These are phyloP conservation scores for Ephialtes manifestator DNA, from an alignment of 2,888 invertebrate genomes.

Conservation along the genomic window DNA sequence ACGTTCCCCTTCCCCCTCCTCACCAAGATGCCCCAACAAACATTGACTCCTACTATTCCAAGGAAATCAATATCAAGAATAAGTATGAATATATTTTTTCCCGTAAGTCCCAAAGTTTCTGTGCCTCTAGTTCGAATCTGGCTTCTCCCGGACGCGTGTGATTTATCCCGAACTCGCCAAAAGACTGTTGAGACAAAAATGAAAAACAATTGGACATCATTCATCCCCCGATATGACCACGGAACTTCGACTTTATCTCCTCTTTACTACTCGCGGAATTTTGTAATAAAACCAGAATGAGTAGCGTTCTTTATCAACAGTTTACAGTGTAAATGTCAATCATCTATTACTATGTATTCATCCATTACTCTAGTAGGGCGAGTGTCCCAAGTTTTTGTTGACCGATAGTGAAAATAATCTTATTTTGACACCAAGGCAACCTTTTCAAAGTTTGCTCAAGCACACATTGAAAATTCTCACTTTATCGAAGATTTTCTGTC, in stretches of 20 bases:
- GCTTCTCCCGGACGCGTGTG: not conserved
- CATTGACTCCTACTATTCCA: slow-evolving; percentile 28
- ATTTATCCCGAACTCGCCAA: not conserved
- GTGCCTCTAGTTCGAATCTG: slow-evolving; percentile 9
- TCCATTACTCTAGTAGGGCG: slow-evolving; percentile 31
- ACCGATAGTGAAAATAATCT: not conserved
- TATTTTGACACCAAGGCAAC: not conserved
- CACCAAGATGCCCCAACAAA: slow-evolving; percentile 4
- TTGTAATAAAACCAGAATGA: slow-evolving; percentile 10
- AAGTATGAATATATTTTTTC: slow-evolving; percentile 34
- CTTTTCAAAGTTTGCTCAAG: not conserved
- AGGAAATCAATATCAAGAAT: slow-evolving; percentile 40
- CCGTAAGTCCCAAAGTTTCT: slow-evolving; percentile 16
- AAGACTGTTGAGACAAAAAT: not conserved
- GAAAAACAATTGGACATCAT: slow-evolving; percentile 10
- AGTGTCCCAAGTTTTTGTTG: not conserved
- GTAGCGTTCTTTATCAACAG: slow-evolving; percentile 19
- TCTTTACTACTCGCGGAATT: slow-evolving; percentile 6
- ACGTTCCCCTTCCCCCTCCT: slow-evolving; percentile 35
- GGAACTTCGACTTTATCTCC: not conserved
- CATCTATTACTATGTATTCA: slow-evolving; percentile 54
- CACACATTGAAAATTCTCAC: too few relatives aligned
- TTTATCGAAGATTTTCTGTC: too few relatives aligned
- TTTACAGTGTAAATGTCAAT: slow-evolving; percentile 60
- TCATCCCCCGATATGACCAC: slow-evolving; percentile 1